Percentiles rank a stretch among this genome's conserved stretches.
These are phyloP conservation scores for Drosophila serrata DNA, from an alignment of 1,140 invertebrate genomes.

Conservation along the genomic window DNA sequence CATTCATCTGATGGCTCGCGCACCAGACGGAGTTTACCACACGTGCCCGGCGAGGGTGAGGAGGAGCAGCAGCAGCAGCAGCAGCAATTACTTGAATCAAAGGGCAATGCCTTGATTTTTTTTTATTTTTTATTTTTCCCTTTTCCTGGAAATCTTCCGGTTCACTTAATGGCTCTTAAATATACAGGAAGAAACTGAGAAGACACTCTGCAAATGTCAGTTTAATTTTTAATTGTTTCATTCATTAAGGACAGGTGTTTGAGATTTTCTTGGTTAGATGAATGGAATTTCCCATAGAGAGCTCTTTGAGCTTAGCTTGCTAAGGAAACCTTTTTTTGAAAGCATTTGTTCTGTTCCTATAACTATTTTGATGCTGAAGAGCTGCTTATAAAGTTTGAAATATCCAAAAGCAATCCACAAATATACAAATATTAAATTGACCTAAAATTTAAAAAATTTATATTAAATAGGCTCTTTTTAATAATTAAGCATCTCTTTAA, in stretches of 20 bases:
- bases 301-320: neutral
- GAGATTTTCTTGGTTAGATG: neutral
- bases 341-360: neutral
- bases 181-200: neutral
- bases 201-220: neutral
- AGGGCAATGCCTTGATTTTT: constrained; percentile 27
- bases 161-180: constrained; percentile 1
- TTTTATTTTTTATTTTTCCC: neutral
- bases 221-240: neutral
- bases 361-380: neutral
- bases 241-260: neutral
- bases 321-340: neutral
- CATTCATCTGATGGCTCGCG: constrained; percentile 29
- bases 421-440: no score
- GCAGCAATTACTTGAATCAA: constrained; percentile 17
- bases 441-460: no score
- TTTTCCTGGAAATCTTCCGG: neutral
- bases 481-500: no score
- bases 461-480: no score
- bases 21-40: constrained; percentile 20
- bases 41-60: constrained; percentile 16
- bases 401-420: no score
- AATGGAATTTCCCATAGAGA: neutral
- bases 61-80: neutral
- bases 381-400: no score